Base-by-base conservation (phyloP, 1,140 invertebrate species). In the Diabrotica undecimpunctata region DNA sequence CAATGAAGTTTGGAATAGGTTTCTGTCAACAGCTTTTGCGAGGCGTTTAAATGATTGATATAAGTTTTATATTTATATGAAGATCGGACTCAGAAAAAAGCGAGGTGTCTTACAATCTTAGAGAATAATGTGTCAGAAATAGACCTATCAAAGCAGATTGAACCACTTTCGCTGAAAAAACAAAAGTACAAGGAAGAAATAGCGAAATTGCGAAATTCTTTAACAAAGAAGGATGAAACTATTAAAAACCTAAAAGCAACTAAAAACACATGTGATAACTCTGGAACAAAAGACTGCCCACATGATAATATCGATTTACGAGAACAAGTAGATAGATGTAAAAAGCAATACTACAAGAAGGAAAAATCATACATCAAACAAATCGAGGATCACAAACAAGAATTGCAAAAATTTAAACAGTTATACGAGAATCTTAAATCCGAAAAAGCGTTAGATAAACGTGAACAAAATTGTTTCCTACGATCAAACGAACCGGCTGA, bases 101-200 rank as follows among this genome's bases (percentile, higher is more conserved):
- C 50, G 4, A 53, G 53, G 10, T 62, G 60, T 54, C 53, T 62
- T 13, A n/a, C 52, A 8, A 36, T 62, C 7, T 14, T 54, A 51
- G 60, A 62, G 8, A 62, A 62, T 5, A 62, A 62, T 37, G 14
- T 53, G 9, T 54, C 7, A 10, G 52, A 62, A 35, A 62, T 62
- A n/a, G 38, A 62, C 8, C 36, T 62, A 53, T 62, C 60, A 5
- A 37, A 10, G 14, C 50, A 54, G n/a, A 54, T 62, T 12, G 60
- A 62, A 53, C 12, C 13, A 14, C 46, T 62, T n/a, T 54, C 13
- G 7, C n/a, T 8, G 9, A 51, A 62, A 12, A 62, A 36, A 10
- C 14, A 62, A 12, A 62, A 62, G 36, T 62, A 13, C 53, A 53
- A 6, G 11, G 25, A 12, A 8, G 10, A 54, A 13, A n/a, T 54